Evolutionary conservation across 2,797 vertebrate genomes (phyloP).

Genomic region (Cuculus canorus): DNA sequence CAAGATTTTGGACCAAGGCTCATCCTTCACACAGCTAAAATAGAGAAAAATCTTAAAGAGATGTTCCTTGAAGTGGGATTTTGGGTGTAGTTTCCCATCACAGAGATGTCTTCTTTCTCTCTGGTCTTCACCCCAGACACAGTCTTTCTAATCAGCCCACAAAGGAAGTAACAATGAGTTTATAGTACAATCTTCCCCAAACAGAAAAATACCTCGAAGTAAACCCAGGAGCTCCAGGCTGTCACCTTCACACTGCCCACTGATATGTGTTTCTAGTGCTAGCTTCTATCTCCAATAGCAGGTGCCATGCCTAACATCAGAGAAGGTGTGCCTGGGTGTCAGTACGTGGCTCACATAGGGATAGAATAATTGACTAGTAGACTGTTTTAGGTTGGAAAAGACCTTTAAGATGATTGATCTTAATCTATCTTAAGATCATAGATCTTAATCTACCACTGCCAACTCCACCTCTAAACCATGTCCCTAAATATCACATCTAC

Average conservation of each 20-base stretch:
- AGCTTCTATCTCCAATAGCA: neutral
- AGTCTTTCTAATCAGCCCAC: neutral
- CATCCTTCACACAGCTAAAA: neutral
- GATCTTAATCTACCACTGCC: too few species aligned
- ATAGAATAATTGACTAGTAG: too few species aligned
- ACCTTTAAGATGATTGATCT: too few species aligned
- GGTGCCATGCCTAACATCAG: neutral
- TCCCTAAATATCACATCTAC: too few species aligned
- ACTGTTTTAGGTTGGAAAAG: too few species aligned
- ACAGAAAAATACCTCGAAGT: neutral
- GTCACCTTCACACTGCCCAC: neutral
- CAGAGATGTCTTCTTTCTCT: neutral
- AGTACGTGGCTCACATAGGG: neutral
- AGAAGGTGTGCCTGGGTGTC: neutral
- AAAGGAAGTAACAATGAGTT: neutral
- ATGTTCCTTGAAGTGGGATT: neutral
- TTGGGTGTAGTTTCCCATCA: neutral
- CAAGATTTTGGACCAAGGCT: neutral
- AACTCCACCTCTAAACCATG: too few species aligned
- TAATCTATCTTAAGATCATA: too few species aligned
- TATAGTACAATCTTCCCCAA: neutral
- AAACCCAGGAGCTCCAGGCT: neutral
- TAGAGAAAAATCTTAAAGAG: neutral
- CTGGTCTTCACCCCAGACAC: neutral
- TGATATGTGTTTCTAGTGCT: accelerated